Base-by-base conservation (phyloP, 1,140 invertebrate genomes). In the Zaprionus taronus region DNA sequence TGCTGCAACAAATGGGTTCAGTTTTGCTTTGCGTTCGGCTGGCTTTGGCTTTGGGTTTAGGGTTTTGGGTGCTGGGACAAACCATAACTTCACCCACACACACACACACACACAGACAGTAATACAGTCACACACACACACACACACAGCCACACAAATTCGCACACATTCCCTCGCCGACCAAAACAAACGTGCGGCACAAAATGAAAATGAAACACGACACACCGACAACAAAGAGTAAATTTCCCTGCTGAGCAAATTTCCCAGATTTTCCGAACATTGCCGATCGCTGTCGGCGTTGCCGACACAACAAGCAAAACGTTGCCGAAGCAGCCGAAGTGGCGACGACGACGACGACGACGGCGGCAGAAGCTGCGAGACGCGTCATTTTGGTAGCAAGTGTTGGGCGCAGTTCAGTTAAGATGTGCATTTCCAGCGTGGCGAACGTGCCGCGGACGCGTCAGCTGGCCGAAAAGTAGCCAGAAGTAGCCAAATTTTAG, bases 351-450 rank as follows among this genome's bases (percentile, higher is more conserved):
- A 26, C 65, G 65, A 47, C 36, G 41, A 62, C 53, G 7, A 28
- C 26, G n/a, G 65, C 34, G 26, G 53, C 67, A 63, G 72, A 75
- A 60, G 72, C 72, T 75, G 72, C 36, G 72, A 71, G 77, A 63
- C 70, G 64, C 47, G 7, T 22, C 24, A 72, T 36, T 86, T 87
- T 87, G 86, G 78, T 84, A 84, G 84, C 79, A 89, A 83, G 57
- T 73, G 62, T 69, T 74, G 71, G 80, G 61, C 49, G 49, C 55
- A 53, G 7, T 86, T 91, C 90, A 91, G 90, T 91, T 91, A 91
- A 87, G 90, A 91, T 91, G 90, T 91, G 85, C 85, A 90, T 81
- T 91, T 91, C 80, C 78, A 86, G 86, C 83, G 85, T 90, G 90
- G 84, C 90, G 85, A 90, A 91, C 85, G 90, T 91, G 78, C 91